These are phyloP conservation scores for Zapus hudsonius DNA, from an alignment of 2,113 vertebrate species.

Conservation along the genomic window DNA sequence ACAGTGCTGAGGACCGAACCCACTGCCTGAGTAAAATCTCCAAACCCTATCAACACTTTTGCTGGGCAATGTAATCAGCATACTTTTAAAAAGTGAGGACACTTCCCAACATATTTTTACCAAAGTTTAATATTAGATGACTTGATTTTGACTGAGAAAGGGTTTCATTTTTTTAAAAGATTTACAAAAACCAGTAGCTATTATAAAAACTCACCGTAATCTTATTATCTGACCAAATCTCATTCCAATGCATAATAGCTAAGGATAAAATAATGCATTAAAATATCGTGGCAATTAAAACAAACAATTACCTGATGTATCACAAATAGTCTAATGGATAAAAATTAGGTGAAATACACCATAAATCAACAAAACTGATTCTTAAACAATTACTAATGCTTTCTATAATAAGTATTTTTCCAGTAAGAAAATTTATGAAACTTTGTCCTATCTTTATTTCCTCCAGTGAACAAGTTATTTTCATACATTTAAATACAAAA, in stretches of 20 bases:
- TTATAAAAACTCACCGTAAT: slow-evolving; percentile 80
- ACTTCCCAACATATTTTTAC: no score
- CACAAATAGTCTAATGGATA: slow-evolving; percentile 23
- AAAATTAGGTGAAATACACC: slow-evolving; percentile 46
- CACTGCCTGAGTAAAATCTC: no score
- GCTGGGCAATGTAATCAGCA: no score
- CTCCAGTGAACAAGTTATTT: background rate
- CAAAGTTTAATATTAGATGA: no score
- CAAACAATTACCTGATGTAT: slow-evolving; percentile 33
- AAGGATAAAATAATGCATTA: slow-evolving; percentile 79
- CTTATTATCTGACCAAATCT: slow-evolving; percentile 78
- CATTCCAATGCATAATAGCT: slow-evolving; percentile 79
- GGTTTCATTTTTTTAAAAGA: background rate
- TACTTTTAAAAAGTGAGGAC: no score
- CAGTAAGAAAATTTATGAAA: background rate
- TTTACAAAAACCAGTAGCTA: slow-evolving; percentile 48
- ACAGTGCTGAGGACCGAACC: no score
- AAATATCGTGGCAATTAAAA: slow-evolving; percentile 65
- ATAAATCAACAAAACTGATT: background rate
- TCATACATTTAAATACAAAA: background rate
- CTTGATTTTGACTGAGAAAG: no score
- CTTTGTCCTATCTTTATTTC: background rate
- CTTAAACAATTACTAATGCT: background rate
- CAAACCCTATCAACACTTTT: no score
- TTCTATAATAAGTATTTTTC: background rate